Base-by-base conservation (phyloP, 2,113 vertebrate genomes). In the Australoheros scitulus region DNA sequence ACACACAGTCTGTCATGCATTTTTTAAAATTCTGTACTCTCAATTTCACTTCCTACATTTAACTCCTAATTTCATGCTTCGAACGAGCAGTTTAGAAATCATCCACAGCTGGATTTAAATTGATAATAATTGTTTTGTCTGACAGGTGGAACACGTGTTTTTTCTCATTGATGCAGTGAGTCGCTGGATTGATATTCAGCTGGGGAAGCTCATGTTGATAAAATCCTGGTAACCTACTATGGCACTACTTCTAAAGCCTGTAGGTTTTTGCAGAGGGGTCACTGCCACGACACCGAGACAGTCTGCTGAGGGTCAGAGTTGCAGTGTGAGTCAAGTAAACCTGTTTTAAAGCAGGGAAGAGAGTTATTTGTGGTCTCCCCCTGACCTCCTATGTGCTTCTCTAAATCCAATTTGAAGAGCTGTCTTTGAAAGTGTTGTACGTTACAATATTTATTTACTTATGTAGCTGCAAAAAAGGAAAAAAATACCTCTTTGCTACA, bases 111-210 rank as follows among this genome's bases (percentile, higher is more conserved):
- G 55, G 41, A 41, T 86, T 72, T 75, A 63, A 85, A 81, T 78
- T 65, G 57, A 50, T 87, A 36, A 90, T 86, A 41, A 77, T 38
- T 68, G 81, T 79, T 86, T 90, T 86, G 20, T 50, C 32, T 82
- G 80, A 81, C 80, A 38, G 68, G 84, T 11, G 75, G 72, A 86
- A 63, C 63, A 6, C 11, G 38, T 77, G 64, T 68, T 55, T 29
- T 72, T 72, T 55, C 14, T 75, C 57, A 80, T 20, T 85, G 64
- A 76, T 60, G 3, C 17, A 36, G 4, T 61, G 55, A 86, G 41
- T 82, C 57, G 32, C 24, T 47, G 61, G 43, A 64, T 80, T 64
- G 59, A 61, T 57, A 41, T 76, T 78, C 41, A 58, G 80, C 38
- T 24, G 20, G 14, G 36, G 10, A 5, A 52, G 36, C 58, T 76